These are phyloP conservation scores for Tetramorium simillimum DNA, from an alignment of 1,140 invertebrate genomes.

Conservation along the genomic window DNA sequence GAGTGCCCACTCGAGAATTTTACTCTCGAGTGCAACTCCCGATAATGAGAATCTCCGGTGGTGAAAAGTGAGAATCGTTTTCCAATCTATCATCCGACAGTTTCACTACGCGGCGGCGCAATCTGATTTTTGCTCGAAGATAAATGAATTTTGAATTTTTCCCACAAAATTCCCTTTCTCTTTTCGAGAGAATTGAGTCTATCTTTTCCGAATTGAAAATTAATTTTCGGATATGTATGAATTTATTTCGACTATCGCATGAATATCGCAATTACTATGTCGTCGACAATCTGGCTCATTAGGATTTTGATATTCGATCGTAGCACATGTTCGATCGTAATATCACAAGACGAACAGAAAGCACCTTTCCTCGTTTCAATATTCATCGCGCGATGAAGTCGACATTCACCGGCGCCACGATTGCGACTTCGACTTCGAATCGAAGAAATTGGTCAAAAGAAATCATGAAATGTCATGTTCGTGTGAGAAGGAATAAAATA, in stretches of 20 bases:
- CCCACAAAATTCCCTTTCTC: background rate
- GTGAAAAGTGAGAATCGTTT: slow-evolving; percentile 36
- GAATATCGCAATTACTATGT: background rate
- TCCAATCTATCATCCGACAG: slow-evolving; percentile 17
- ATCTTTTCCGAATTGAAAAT: background rate
- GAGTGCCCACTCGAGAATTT: slow-evolving; percentile 38
- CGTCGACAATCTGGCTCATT: background rate
- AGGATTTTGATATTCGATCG: background rate
- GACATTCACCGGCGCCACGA: background rate
- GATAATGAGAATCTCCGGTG: slow-evolving; percentile 20
- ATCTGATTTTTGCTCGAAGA: background rate
- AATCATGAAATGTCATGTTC: background rate
- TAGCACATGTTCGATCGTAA: background rate
- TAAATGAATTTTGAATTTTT: background rate
- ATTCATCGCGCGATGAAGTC: slow-evolving; percentile 10
- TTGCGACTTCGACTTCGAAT: background rate
- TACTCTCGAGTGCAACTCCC: slow-evolving; percentile 21
- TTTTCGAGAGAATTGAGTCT: background rate
- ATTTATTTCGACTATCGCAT: background rate
- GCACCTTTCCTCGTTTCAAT: slow-evolving; percentile 24
- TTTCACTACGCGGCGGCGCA: background rate
- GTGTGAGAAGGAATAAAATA: background rate
- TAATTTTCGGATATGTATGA: background rate
- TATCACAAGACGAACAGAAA: background rate
- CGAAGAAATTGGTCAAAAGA: slow-evolving; percentile 17